Evolutionary conservation across 2,797 vertebrate species (phyloP), one percentile per base, ranked within the genome.

Genomic region (Hafferia zeledoni): DNA sequence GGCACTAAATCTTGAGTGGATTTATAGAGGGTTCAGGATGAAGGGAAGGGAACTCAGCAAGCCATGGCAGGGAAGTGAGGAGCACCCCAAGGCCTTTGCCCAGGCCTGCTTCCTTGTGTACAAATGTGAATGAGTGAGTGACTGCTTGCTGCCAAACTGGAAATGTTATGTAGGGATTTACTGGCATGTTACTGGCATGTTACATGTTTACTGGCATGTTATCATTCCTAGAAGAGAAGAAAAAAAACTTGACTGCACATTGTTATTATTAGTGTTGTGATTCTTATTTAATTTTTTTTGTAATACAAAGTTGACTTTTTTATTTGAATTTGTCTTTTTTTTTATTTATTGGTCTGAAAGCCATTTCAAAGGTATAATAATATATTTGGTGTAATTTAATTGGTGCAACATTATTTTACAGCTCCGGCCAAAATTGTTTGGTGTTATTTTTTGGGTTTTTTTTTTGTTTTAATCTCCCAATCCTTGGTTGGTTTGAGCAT

Each of bases 341-440:
- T 99, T 98, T 98, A 99, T 99, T 99, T 99, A 99, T 99, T 99
- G 98, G 98, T 99, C 98, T 99, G 98, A 98, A 99, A 99, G 98
- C 99, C 99, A 99, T 99, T 99, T 98, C 98, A 98, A 98, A 98
- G 97, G 97, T 98, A 98, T 98, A 98, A 98, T 98, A 98, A 98
- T 98, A 98, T 97, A 98, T 98, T 98, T 98, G 98, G 98, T 98
- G 96, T 98, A 98, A 98, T 98, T 98, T 98, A 98, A 98, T 98
- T 98, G 97, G 98, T 98, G 97, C 97, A 98, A 97, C 97, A 94
- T 97, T 97, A 96, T 97, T 97, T 97, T 97, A 97, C 95, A 98
- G 97, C 97, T 98, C 97, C 59, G 43, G 96, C 98, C 97, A 98
- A 98, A 98, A 97, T 96, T 93, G 89, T 93, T 93, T 93, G 80